These are phyloP conservation scores for Melozone crissalis DNA, from an alignment of 2,113 vertebrate genomes.

Conservation along the genomic window DNA sequence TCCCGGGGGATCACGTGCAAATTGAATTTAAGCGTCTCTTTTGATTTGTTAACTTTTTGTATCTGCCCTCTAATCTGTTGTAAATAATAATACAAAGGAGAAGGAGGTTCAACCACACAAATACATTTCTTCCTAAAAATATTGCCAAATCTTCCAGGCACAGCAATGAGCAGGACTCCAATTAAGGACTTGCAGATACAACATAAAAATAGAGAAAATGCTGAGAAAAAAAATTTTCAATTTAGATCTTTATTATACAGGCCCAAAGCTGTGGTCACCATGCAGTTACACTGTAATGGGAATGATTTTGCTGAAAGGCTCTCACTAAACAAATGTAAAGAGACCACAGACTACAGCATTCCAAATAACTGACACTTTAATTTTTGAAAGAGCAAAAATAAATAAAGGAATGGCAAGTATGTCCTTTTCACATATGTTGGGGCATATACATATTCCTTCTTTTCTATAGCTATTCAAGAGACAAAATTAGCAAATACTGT, in stretches of 20 bases:
- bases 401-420: constrained; percentile 66
- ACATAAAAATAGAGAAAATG: constrained; percentile 42
- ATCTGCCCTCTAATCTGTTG: neutral
- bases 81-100: neutral
- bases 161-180: neutral
- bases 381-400: constrained; percentile 71
- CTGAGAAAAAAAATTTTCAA: constrained; percentile 20
- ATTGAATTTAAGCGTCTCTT: neutral
- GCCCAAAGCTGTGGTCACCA: constrained; percentile 70
- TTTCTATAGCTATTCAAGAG: constrained; percentile 37
- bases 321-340: constrained; percentile 62
- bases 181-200: neutral
- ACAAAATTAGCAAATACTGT: constrained; percentile 41
- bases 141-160: neutral
- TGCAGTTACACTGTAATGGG: constrained; percentile 70
- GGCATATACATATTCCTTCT: constrained; percentile 28
- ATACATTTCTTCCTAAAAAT: neutral
- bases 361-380: constrained; percentile 72
- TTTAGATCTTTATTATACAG: constrained; percentile 75
- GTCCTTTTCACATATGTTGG: constrained; percentile 29
- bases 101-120: neutral
- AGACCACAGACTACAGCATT: constrained; percentile 75
- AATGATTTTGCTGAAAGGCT: constrained; percentile 50
- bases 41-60: neutral
- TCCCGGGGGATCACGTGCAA: neutral